Percentiles rank a stretch among this genome's conserved stretches.
These are phyloP conservation scores for Pycnonotus jocosus DNA, from an alignment of 2,113 vertebrate species.

Conservation along the genomic window DNA sequence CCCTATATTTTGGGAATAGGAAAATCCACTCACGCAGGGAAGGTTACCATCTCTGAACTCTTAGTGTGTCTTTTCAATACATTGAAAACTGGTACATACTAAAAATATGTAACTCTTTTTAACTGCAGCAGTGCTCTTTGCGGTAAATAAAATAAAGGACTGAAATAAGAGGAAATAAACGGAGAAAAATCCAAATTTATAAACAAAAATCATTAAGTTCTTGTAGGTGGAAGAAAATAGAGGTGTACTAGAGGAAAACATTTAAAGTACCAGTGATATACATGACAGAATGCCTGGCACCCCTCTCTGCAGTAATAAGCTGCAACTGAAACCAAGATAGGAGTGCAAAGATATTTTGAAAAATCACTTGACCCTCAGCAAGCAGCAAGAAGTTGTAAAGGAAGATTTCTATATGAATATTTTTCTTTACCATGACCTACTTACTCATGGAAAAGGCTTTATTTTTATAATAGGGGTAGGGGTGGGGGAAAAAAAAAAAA, in stretches of 20 bases:
- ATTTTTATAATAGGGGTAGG: neutral
- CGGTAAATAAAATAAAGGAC: neutral
- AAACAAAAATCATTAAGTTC: neutral
- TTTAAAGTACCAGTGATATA: neutral
- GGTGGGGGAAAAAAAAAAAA: accelerated
- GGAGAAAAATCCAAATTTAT: neutral
- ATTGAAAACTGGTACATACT: neutral
- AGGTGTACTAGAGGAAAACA: neutral
- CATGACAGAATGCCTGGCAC: neutral
- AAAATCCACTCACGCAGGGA: neutral
- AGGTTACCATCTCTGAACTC: neutral
- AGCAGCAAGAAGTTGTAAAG: neutral
- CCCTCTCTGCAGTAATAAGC: neutral
- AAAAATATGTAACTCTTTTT: neutral
- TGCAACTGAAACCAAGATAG: neutral
- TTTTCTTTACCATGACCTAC: neutral
- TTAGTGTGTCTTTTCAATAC: neutral
- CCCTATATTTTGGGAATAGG: neutral
- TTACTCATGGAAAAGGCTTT: neutral
- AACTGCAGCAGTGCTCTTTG: neutral
- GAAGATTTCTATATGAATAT: neutral
- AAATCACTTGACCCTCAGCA: neutral
- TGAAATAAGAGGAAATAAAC: neutral
- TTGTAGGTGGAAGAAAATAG: neutral
- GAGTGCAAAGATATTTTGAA: neutral